Evolutionary conservation across 2,113 vertebrate species (phyloP).

Genomic region (Zosterops lateralis): DNA sequence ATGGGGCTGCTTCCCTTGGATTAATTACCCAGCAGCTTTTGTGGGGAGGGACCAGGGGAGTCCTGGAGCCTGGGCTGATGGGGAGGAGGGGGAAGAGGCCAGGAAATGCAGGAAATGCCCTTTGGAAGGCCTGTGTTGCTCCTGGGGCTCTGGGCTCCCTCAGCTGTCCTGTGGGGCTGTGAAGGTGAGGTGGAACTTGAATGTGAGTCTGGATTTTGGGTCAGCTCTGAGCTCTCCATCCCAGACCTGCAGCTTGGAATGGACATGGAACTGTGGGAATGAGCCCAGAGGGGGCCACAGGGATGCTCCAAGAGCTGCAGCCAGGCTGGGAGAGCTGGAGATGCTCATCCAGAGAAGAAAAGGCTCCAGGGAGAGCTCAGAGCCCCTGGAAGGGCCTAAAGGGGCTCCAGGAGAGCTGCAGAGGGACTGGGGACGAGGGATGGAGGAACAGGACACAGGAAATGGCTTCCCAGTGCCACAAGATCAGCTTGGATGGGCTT

Average conservation of each 20-base stretch:
- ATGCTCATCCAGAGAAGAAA: neutral
- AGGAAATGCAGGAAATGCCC: neutral
- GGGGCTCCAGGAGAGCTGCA: neutral
- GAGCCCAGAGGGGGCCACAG: fast-evolving
- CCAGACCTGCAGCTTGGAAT: neutral
- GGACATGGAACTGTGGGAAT: neutral
- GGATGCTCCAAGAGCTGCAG: neutral
- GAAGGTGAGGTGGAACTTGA: fast-evolving
- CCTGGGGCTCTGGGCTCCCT: neutral
- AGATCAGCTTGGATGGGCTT: neutral
- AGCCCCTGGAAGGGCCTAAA: neutral
- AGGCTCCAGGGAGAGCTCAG: neutral
- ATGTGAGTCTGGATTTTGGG: neutral
- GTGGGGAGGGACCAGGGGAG: neutral
- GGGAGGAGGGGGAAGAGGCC: neutral
- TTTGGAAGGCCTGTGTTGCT: fast-evolving
- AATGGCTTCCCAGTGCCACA: neutral
- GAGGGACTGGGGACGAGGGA: neutral
- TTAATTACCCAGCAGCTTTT: neutral
- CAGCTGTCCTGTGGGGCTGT: neutral
- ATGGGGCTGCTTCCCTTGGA: neutral
- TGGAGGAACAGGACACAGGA: fast-evolving
- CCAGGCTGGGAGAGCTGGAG: neutral
- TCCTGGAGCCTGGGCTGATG: neutral
- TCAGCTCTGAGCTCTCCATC: neutral